phyloP scores from a whole-genome alignment of 2,113 vertebrate species.

The Rhinolophus sinicus region DNA sequence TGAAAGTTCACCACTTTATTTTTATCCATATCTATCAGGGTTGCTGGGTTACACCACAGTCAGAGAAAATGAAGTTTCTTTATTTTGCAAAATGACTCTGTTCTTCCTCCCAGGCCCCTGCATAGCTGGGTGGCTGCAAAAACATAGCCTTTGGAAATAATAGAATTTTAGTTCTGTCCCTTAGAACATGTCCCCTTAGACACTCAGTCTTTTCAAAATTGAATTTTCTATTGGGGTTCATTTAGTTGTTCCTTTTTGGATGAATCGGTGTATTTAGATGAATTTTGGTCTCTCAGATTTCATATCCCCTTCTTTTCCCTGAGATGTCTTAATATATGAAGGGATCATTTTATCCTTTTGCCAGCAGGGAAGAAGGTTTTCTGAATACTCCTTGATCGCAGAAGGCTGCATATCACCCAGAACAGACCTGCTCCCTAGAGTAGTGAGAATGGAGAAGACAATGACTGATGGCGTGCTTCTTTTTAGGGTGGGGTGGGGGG shows the following conservation, averaged over 20 bases:
- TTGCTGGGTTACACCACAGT: background rate
- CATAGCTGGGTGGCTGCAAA: background rate
- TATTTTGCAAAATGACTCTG: background rate
- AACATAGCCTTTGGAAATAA: background rate
- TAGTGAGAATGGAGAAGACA: background rate
- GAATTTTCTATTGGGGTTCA: background rate
- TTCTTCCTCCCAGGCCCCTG: background rate
- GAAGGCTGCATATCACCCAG: background rate
- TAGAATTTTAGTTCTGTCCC: background rate
- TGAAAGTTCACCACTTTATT: conserved; percentile 29
- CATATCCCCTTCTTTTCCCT: background rate
- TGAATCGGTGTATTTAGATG: background rate
- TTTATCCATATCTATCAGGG: background rate
- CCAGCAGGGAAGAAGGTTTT: background rate
- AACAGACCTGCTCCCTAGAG: background rate
- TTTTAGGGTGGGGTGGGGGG: rapidly evolving
- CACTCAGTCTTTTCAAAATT: conserved; percentile 4
- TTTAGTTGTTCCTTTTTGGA: background rate
- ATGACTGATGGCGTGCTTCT: background rate
- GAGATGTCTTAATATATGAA: background rate
- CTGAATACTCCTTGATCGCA: background rate
- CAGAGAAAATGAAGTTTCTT: conserved; percentile 6
- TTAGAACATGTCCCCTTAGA: background rate
- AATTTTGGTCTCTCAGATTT: background rate
- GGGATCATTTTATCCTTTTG: background rate